Base-by-base conservation (phyloP, 1,140 invertebrate genomes). In the Pararge aegeria region DNA sequence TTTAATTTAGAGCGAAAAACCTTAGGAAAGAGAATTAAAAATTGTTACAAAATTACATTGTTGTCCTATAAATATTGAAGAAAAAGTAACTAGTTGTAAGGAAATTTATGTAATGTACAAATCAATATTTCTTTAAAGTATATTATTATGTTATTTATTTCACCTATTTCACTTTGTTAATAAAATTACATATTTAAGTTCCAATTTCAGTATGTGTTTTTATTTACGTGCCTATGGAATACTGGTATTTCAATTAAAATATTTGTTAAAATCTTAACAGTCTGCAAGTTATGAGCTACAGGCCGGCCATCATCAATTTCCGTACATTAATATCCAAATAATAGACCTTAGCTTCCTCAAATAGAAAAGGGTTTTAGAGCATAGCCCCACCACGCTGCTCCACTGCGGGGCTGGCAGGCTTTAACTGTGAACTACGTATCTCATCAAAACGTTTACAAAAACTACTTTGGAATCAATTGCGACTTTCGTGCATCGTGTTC, bases 111-210 rank as follows among this genome's bases (percentile, higher is more conserved):
- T 78, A 86, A 82, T 88, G 85, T 88, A 88, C 83, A 88, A 88
- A 88, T 86, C 81, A 85, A 87, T 88, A 83, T 79, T 82, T 83
- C 78, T 73, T 81, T 80, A 77, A 87, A 86, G 80, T 83, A 85
- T 86, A 83, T 80, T 77, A 74, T 74, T 73, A 86, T 86, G 85
- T 88, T 88, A 88, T 88, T 88, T 88, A 88, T 88, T 88, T 80
- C 82, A 82, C 72, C 74, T 83, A 84, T 82, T 87, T 85, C 81
- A 86, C 84, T 85, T 78, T 85, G 75, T 83, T 83, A 78, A 81
- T 80, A 86, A 88, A 85, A 80, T 80, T 77, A 73, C 76, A 79
- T 68, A 74, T 64, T 59, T 79, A 76, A 76, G 65, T 75, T 75
- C 72, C 75, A 82, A 75, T 72, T 68, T 63, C 16, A 63, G 15